Percentiles rank a stretch among this genome's conserved stretches.
phyloP scores from a whole-genome alignment of 2,888 invertebrate species.

The Rugalucina vietnamica region DNA sequence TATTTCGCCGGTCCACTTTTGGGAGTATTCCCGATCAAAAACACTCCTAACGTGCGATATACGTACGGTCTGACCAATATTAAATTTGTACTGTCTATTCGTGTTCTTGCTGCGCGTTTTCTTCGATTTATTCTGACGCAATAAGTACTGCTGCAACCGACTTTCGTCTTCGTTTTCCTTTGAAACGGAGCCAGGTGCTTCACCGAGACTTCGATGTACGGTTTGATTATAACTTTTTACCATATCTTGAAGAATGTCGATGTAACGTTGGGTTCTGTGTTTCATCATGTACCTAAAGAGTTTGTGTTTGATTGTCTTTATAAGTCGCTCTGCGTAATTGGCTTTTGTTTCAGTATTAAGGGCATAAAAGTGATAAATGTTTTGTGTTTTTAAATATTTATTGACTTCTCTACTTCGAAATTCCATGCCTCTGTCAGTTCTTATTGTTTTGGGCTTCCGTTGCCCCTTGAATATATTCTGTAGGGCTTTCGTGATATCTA shows the following conservation, averaged over 20 bases:
- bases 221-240: slow-evolving; percentile 39
- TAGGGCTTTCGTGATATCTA: slow-evolving; percentile 14
- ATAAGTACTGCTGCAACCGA: slow-evolving; percentile 21
- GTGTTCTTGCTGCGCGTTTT: neutral
- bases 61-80: slow-evolving; percentile 36
- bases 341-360: slow-evolving; percentile 51
- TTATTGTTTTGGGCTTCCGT: slow-evolving; percentile 16
- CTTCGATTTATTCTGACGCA: neutral
- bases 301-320: slow-evolving; percentile 22
- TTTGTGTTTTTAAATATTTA: slow-evolving; percentile 13
- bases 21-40: slow-evolving; percentile 36
- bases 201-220: slow-evolving; percentile 26
- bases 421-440: slow-evolving; percentile 36
- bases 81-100: too few relatives aligned
- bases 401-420: slow-evolving; percentile 27
- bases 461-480: neutral
- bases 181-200: slow-evolving; percentile 12
- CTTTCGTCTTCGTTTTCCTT: slow-evolving; percentile 24
- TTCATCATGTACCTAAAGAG: slow-evolving; percentile 33
- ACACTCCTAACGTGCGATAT: slow-evolving; percentile 32
- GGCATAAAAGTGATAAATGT: slow-evolving; percentile 36
- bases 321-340: slow-evolving; percentile 37
- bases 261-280: slow-evolving; percentile 14
- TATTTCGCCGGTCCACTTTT: slow-evolving; percentile 49
- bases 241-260: slow-evolving; percentile 29